These are phyloP conservation scores for Sycophila texana DNA, from an alignment of 2,888 invertebrate species.

Conservation along the genomic window DNA sequence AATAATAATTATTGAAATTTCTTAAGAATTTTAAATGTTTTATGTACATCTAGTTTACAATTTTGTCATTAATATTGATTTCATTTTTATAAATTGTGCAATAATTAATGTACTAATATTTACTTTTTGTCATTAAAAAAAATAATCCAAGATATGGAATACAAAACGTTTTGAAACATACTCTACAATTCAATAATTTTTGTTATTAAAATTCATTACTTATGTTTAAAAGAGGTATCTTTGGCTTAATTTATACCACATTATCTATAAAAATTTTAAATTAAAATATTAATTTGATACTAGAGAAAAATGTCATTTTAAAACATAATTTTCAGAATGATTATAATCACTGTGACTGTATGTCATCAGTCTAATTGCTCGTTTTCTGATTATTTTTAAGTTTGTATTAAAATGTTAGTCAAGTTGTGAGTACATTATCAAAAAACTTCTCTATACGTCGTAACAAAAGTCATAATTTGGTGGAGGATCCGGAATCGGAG, in stretches of 20 bases:
- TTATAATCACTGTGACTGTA: neutral
- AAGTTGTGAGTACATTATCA: neutral
- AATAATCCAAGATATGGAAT: no score
- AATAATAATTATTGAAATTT: no score
- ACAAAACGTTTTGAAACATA: no score
- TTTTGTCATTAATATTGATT: no score
- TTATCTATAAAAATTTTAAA: slow-evolving; percentile 5
- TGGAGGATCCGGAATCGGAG: slow-evolving; percentile 93
- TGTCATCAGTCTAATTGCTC: slow-evolving; percentile 9
- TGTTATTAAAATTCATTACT: no score
- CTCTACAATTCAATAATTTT: no score
- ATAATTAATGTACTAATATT: no score
- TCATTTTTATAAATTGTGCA: no score
- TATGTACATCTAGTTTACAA: no score
- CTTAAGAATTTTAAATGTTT: no score
- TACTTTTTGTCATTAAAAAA: no score
- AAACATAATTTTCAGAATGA: neutral
- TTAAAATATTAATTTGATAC: slow-evolving; percentile 30
- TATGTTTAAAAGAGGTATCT: slow-evolving; percentile 13
- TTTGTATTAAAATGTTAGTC: slow-evolving; percentile 4
- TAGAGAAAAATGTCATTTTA: neutral
- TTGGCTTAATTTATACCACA: slow-evolving; percentile 25
- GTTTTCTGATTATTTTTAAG: neutral
- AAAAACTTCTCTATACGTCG: slow-evolving; percentile 65
- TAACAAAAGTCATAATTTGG: slow-evolving; percentile 93